Base-by-base conservation (phyloP, 2,797 vertebrate species). In the Ptychadena robeensis region DNA sequence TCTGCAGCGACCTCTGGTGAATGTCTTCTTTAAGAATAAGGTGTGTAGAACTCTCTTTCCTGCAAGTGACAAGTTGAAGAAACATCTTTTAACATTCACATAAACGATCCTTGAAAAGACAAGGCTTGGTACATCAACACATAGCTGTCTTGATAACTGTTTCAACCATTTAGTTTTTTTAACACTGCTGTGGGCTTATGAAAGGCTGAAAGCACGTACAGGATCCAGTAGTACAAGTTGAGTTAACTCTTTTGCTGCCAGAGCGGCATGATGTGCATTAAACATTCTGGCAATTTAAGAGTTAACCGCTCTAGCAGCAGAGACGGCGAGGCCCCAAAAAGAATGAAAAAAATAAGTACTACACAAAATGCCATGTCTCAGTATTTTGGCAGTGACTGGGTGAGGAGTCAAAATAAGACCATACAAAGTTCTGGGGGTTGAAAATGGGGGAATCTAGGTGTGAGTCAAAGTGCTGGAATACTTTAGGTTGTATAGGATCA, bases 91-190 rank as follows among this genome's bases (percentile, higher is more conserved):
- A 25, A 82, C 53, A 75, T 65, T 64, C 73, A 68, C 67, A 76
- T 61, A 76, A 66, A 63, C 48, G 95, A 95, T 94, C 92, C 90
- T 94, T 88, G 76, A 69, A 78, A 34, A 67, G 93, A 91, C 96
- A 97, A 77, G 95, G 95, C 94, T 82, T 85, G 94, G 94, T 92
- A 93, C 90, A 94, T 76, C 73, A 82, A 82, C 71, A 76, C 66
- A 74, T 28, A 82, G 65, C 66, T 76, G 44, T 77, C 59, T 30
- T 64, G 31, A 34, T 71, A 66, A 63, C 72, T 70, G 65, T 28
- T 40, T 31, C 27, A 74, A 66, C 11, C n/a, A 37, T 35, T n/a
- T n/a, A n/a, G n/a, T n/a, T n/a, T 37, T 7, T 76, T 34, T 48
- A 30, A 28, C 73, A 76, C 57, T 48, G 22, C 22, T 68, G 67